Evolutionary conservation across 2,113 vertebrate genomes (phyloP).

Genomic region (Myrmophylax atrothorax): DNA sequence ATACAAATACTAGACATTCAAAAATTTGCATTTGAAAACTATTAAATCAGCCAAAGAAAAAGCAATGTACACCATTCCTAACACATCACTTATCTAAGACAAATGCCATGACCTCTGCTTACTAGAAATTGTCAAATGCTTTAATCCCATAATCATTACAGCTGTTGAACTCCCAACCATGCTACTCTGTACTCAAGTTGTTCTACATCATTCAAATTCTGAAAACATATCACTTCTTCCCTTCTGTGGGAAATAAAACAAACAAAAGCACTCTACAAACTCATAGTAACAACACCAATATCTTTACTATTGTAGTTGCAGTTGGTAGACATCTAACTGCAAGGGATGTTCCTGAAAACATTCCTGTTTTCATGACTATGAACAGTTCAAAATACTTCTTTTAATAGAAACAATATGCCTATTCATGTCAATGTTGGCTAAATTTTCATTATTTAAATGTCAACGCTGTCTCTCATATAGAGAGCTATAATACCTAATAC

Average conservation of each 20-base stretch:
- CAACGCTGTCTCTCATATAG: background rate
- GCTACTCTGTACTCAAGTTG: background rate
- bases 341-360: background rate
- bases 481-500: background rate
- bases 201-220: background rate
- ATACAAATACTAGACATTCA: background rate
- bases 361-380: background rate
- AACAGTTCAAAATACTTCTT: background rate
- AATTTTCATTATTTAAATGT: background rate
- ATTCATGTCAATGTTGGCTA: background rate
- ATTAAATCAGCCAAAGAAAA: background rate
- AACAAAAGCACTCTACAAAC: background rate
- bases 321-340: background rate
- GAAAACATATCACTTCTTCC: background rate
- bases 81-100: background rate
- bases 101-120: background rate
- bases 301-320: background rate
- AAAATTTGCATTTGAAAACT: background rate
- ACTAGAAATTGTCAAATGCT: background rate
- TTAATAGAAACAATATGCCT: background rate
- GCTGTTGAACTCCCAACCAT: background rate
- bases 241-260: background rate
- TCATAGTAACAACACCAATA: background rate
- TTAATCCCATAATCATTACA: background rate
- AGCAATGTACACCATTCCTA: background rate